Evolutionary conservation across 2,797 vertebrate genomes (phyloP).

Genomic region (Paratrypauchen microcephalus): DNA sequence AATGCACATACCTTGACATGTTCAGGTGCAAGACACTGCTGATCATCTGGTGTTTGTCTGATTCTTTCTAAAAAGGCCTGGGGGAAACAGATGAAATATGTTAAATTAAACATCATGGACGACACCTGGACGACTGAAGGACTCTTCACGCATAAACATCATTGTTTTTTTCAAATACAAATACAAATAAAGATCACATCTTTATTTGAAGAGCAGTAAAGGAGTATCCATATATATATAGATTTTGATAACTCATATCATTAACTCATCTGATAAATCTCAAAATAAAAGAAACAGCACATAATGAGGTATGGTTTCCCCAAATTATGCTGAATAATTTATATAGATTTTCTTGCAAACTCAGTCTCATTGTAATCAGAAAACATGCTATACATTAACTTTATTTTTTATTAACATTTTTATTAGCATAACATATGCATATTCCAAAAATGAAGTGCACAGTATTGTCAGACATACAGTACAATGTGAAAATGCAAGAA

Average conservation of each 20-base stretch:
- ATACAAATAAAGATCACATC: too few relatives aligned
- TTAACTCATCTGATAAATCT: not conserved
- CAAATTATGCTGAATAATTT: too few relatives aligned
- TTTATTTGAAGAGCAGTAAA: not conserved
- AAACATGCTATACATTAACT: too few relatives aligned
- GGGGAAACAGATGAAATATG: constrained; percentile 20
- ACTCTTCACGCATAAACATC: too few relatives aligned
- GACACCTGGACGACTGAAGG: too few relatives aligned
- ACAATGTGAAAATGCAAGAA: not conserved
- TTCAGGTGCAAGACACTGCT: constrained; percentile 93
- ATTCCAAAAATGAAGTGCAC: not conserved
- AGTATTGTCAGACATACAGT: not conserved
- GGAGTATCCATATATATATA: not conserved
- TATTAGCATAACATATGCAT: too few relatives aligned
- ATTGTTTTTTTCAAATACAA: not conserved
- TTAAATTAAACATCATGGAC: not conserved
- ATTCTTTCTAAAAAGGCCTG: constrained; percentile 95
- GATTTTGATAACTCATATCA: not conserved
- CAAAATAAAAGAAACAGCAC: not conserved
- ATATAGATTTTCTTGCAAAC: too few relatives aligned
- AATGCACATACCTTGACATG: constrained; percentile 86
- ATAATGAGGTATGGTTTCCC: too few relatives aligned
- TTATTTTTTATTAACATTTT: too few relatives aligned
- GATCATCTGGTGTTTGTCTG: constrained; percentile 87
- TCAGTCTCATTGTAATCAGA: too few relatives aligned